These are phyloP conservation scores for Sclerurus mexicanus DNA, from an alignment of 2,113 vertebrate genomes.

Conservation along the genomic window DNA sequence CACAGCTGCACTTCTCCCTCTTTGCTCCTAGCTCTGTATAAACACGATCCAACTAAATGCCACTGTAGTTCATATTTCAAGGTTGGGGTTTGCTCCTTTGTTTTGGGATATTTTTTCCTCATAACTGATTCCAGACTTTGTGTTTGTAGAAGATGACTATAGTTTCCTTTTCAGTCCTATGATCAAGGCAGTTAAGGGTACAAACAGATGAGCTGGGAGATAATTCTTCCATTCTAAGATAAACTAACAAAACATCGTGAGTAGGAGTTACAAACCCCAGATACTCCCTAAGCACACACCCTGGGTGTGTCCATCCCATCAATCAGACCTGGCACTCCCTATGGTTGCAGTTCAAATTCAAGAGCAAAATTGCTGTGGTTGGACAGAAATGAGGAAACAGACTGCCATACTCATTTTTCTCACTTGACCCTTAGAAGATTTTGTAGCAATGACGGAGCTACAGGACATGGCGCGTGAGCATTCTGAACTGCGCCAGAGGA, in stretches of 20 bases:
- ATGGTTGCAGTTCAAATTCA: background rate
- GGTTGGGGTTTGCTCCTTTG: background rate
- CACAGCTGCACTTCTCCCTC: background rate
- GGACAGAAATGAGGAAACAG: background rate
- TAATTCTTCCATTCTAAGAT: background rate
- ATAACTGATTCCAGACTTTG: background rate
- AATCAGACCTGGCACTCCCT: background rate
- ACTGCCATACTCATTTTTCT: background rate
- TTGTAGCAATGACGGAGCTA: background rate
- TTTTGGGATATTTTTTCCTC: background rate
- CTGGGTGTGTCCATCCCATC: constrained; percentile 29
- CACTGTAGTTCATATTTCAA: background rate
- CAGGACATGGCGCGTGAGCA: background rate
- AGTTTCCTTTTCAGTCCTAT: background rate
- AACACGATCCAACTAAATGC: background rate
- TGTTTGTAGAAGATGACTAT: background rate
- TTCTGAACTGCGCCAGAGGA: background rate
- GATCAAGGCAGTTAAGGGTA: background rate
- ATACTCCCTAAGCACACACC: background rate
- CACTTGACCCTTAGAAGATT: background rate
- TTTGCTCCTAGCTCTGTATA: background rate
- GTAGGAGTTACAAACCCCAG: background rate
- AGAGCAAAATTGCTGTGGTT: background rate
- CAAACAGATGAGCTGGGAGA: background rate
- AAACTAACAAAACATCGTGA: background rate